phyloP scores from a whole-genome alignment of 2,888 invertebrate species.

The Nemotelus pantherinus region DNA sequence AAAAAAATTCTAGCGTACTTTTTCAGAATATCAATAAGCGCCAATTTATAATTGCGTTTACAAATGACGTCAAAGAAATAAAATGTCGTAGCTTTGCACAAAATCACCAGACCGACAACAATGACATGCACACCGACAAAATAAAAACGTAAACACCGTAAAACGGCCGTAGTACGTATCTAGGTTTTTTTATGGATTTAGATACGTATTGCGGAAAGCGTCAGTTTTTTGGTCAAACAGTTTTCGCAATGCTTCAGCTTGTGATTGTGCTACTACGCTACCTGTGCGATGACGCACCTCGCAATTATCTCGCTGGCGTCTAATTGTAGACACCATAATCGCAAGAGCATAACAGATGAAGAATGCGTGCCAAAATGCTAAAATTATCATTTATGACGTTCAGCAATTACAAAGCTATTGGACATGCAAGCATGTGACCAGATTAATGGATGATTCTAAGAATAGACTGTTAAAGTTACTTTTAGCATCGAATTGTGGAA shows the following conservation, averaged over 20 bases:
- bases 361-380: constrained; percentile 29
- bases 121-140: background rate
- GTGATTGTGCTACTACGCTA: constrained; percentile 7
- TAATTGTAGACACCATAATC: constrained; percentile 7
- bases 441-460: background rate
- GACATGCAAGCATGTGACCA: background rate
- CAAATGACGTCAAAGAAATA: constrained; percentile 20
- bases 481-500: no score
- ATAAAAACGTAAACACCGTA: no score
- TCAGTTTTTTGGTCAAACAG: constrained; percentile 9
- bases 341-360: background rate
- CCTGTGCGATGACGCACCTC: constrained; percentile 21
- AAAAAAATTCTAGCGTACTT: background rate
- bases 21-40: constrained; percentile 24
- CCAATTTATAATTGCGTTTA: constrained; percentile 18
- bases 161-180: no score
- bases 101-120: constrained; percentile 1
- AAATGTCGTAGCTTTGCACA: background rate
- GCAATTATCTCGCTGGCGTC: constrained; percentile 30
- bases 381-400: constrained; percentile 12
- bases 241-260: constrained; percentile 35
- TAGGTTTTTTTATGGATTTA: no score
- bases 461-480: no score
- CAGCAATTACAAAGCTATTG: background rate
- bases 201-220: background rate